Evolutionary conservation across 2,888 invertebrate species (phyloP).

Genomic region (Petrophora chlorosata): DNA sequence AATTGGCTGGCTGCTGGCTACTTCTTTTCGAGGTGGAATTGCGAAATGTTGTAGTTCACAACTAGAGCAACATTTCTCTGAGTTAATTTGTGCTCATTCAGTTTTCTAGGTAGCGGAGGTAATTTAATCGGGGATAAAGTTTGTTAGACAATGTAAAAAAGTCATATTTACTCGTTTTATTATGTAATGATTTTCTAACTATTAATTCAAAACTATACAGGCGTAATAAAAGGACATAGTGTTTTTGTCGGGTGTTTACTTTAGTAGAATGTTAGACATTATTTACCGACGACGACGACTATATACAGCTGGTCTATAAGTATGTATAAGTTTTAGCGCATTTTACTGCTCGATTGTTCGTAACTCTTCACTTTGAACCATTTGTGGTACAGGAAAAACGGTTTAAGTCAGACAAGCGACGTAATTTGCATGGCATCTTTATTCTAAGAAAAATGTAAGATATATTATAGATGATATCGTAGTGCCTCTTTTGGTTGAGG

Average conservation of each 20-base stretch:
- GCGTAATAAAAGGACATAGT: no score
- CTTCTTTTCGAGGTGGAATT: slow-evolving; percentile 22
- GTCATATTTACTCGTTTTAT: background rate
- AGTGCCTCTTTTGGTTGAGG: slow-evolving; percentile 13
- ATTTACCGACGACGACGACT: no score
- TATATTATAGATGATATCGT: background rate
- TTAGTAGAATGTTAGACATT: no score
- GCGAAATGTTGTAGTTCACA: slow-evolving; percentile 6
- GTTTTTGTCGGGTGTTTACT: no score
- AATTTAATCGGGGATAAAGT: background rate
- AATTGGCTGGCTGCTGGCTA: slow-evolving; percentile 14
- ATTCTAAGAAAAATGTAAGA: background rate
- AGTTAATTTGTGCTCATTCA: background rate
- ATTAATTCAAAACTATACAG: no score
- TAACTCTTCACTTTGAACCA: no score
- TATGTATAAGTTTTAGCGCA: no score
- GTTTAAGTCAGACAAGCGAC: background rate
- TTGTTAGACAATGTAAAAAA: background rate
- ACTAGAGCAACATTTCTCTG: slow-evolving; percentile 1
- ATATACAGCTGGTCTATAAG: no score
- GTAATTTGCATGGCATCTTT: background rate
- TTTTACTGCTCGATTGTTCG: no score
- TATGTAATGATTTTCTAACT: no score
- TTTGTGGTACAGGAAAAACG: background rate
- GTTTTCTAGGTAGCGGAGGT: background rate